These are phyloP conservation scores for Oreotrochilus melanogaster DNA, from an alignment of 2,113 vertebrate species.

Conservation along the genomic window DNA sequence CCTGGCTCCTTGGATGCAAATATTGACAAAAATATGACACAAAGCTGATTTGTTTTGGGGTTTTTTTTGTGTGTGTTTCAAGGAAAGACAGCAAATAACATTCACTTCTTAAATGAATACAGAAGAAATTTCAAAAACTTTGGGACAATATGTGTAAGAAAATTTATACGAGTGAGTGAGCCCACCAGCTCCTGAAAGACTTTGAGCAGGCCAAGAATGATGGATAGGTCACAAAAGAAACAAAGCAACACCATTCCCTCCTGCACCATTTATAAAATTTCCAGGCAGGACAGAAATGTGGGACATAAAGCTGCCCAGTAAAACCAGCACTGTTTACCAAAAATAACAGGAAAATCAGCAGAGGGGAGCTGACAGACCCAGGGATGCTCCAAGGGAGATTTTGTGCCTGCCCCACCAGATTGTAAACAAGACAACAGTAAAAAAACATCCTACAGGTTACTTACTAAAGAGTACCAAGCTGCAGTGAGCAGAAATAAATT, in stretches of 20 bases:
- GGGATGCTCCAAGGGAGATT: background rate
- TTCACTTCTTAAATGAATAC: background rate
- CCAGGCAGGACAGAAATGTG: background rate
- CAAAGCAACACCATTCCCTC: background rate
- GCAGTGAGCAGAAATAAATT: background rate
- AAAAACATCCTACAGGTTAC: accelerated
- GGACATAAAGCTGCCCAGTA: background rate
- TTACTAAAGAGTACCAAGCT: background rate
- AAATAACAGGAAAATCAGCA: background rate
- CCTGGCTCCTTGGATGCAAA: background rate
- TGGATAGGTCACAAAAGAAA: background rate
- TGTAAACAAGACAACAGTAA: background rate
- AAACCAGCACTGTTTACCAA: background rate
- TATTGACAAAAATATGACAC: background rate
- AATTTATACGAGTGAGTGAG: accelerated
- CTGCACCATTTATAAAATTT: background rate
- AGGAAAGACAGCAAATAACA: background rate
- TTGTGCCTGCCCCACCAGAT: background rate
- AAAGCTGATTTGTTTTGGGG: too few relatives aligned
- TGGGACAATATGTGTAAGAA: background rate
- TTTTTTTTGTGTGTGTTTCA: background rate
- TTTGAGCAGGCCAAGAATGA: background rate
- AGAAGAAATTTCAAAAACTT: background rate
- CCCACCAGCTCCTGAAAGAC: accelerated
- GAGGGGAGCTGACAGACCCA: accelerated